phyloP scores from a whole-genome alignment of 2,888 invertebrate species.

The Protodeltote pygarga region DNA sequence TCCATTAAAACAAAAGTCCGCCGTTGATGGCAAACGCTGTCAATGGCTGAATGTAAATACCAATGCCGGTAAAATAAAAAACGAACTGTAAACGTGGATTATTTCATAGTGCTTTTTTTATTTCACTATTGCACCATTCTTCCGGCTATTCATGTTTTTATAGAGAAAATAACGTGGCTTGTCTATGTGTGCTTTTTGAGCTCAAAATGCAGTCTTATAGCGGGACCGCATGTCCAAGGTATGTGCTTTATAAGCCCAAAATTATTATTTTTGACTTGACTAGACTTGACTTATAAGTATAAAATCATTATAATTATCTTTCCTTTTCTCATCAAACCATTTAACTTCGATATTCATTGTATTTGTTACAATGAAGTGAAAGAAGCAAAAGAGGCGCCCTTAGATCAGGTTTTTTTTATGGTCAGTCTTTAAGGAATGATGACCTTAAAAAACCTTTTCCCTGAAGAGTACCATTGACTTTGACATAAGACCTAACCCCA shows the following conservation, averaged over 20 bases:
- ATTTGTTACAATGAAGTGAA: too few relatives aligned
- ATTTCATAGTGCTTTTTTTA: constrained; percentile 2
- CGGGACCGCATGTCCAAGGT: too few relatives aligned
- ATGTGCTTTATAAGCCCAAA: too few relatives aligned
- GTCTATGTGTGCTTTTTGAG: constrained; percentile 5
- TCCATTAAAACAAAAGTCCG: constrained; percentile 25
- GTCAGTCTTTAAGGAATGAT: constrained; percentile 4
- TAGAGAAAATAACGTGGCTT: not conserved
- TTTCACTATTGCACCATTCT: not conserved
- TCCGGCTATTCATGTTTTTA: constrained; percentile 4
- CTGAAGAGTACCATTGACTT: not conserved
- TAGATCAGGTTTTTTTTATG: not conserved
- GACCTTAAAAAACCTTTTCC: too few relatives aligned
- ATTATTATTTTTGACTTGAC: too few relatives aligned
- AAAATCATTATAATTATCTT: too few relatives aligned
- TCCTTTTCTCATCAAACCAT: too few relatives aligned
- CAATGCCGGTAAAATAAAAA: too few relatives aligned
- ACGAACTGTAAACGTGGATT: constrained; percentile 11
- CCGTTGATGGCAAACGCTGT: not conserved
- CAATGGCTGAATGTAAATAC: constrained; percentile 20
- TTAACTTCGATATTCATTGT: too few relatives aligned
- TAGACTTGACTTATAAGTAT: too few relatives aligned
- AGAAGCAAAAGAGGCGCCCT: too few relatives aligned
- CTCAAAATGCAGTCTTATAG: too few relatives aligned
- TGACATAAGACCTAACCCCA: constrained; percentile 12